phyloP scores from a whole-genome alignment of 2,797 vertebrate genomes.

The Scomberomorus guttatus region DNA sequence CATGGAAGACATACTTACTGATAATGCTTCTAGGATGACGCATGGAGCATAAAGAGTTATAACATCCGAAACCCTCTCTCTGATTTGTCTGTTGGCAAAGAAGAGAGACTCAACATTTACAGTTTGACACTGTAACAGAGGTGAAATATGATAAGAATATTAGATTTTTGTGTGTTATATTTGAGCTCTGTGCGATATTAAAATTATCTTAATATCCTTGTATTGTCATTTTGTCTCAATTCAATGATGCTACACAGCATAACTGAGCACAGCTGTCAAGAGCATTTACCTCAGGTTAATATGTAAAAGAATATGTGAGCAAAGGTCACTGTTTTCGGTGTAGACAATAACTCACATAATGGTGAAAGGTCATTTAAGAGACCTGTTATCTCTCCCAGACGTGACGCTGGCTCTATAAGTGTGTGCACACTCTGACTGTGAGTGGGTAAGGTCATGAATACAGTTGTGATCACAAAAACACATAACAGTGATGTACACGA shows the following conservation, averaged over 20 bases:
- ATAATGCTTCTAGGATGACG: slow-evolving; percentile 85
- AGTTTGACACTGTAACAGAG: neutral
- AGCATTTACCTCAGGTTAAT: slow-evolving; percentile 37
- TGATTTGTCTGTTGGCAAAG: slow-evolving; percentile 84
- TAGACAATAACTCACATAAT: neutral
- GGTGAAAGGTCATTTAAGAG: slow-evolving; percentile 53
- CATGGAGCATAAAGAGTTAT: slow-evolving; percentile 86
- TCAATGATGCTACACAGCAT: neutral
- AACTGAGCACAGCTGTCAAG: neutral
- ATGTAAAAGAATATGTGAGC: slow-evolving; percentile 19
- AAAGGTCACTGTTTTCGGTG: slow-evolving; percentile 28
- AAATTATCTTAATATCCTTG: neutral
- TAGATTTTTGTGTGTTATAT: neutral
- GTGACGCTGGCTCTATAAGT: too few relatives aligned
- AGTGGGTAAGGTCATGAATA: neutral
- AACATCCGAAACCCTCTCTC: slow-evolving; percentile 83
- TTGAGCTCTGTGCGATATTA: neutral
- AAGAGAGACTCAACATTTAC: neutral
- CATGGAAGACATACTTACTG: slow-evolving; percentile 79
- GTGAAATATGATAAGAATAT: neutral
- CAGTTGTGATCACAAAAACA: neutral
- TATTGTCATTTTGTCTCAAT: too few relatives aligned
- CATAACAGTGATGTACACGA: neutral
- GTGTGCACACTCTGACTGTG: neutral
- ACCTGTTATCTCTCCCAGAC: too few relatives aligned